phyloP scores from a whole-genome alignment of 2,113 vertebrate genomes.

The Mirounga angustirostris region DNA sequence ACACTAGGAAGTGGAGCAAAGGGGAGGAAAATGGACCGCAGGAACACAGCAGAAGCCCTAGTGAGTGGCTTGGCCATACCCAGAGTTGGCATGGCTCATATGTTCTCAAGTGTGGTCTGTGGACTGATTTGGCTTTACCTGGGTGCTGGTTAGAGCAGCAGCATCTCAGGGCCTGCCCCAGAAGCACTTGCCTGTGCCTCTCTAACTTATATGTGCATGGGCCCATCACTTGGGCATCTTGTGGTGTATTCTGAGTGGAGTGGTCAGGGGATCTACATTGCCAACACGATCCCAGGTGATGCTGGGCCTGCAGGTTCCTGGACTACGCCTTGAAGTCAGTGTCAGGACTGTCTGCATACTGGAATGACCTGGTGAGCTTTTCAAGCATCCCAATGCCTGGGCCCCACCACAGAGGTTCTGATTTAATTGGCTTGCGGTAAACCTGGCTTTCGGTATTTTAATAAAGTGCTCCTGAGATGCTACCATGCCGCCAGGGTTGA shows the following conservation, averaged over 20 bases:
- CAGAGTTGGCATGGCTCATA: neutral
- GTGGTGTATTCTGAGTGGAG: neutral
- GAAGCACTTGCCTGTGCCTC: neutral
- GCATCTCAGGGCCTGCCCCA: neutral
- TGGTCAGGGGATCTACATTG: neutral
- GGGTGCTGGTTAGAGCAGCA: neutral
- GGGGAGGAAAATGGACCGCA: neutral
- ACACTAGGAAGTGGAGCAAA: neutral
- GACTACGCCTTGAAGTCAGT: neutral
- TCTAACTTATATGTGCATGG: neutral
- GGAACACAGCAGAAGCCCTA: neutral
- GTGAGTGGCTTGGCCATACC: neutral
- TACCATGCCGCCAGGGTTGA: neutral
- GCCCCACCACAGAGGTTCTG: neutral
- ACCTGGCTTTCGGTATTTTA: neutral
- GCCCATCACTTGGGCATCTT: neutral
- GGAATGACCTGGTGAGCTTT: neutral
- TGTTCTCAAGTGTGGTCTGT: neutral
- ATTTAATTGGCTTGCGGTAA: neutral
- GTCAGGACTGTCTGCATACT: neutral
- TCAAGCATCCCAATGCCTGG: neutral
- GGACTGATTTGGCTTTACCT: neutral
- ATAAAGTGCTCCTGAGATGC: neutral
- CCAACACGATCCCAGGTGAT: neutral
- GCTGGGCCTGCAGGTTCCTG: neutral